phyloP scores from a whole-genome alignment of 2,888 invertebrate genomes.

The Platypus cylindrus region DNA sequence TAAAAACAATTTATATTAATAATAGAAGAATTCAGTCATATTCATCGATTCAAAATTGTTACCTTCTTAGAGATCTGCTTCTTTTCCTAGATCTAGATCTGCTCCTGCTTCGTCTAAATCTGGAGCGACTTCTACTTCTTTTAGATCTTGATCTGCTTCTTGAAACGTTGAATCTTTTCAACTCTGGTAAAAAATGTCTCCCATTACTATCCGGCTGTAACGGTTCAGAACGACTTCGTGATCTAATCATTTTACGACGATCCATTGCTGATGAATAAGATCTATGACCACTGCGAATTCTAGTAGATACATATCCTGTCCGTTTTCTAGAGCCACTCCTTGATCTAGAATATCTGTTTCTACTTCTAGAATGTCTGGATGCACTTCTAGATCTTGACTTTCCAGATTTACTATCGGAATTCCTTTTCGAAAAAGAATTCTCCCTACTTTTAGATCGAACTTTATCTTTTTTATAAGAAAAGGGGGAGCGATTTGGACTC shows the following conservation, averaged over 20 bases:
- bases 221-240: no score
- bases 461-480: slow-evolving; percentile 9
- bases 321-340: slow-evolving; percentile 18
- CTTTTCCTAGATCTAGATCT: slow-evolving; percentile 12
- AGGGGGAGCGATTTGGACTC: slow-evolving; percentile 15
- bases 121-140: slow-evolving; percentile 13
- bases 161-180: slow-evolving; percentile 6
- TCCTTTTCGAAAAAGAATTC: slow-evolving; percentile 10
- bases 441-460: slow-evolving; percentile 20
- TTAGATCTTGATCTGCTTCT: slow-evolving; percentile 20
- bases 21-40: no score
- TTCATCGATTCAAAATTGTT: neutral
- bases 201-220: no score
- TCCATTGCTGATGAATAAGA: neutral
- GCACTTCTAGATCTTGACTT: slow-evolving; percentile 8
- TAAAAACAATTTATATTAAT: neutral
- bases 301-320: slow-evolving; percentile 14
- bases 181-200: no score
- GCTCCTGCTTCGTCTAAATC: slow-evolving; percentile 14
- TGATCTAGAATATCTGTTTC: slow-evolving; percentile 18
- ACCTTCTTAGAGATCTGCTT: slow-evolving; percentile 19
- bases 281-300: slow-evolving; percentile 5
- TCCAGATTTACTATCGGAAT: slow-evolving; percentile 12
- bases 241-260: slow-evolving; percentile 3
- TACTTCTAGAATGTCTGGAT: slow-evolving; percentile 9